A percentile compares a stretch with the other conserved stretches of the same genome.
phyloP scores from a whole-genome alignment of 2,797 vertebrate species.

The Chaunax sp. region DNA sequence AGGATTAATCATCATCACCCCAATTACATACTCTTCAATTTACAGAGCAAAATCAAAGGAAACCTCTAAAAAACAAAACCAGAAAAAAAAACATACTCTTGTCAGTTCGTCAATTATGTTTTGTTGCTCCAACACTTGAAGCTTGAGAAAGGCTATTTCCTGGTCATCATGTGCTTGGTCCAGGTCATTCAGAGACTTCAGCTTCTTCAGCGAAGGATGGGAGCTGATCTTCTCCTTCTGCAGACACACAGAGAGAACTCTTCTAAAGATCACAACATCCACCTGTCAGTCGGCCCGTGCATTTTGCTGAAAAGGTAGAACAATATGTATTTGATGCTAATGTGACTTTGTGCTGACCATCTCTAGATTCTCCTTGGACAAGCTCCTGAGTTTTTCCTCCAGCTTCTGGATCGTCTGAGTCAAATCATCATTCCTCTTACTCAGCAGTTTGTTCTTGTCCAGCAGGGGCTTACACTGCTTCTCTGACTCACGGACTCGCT shows the following conservation, averaged over 20 bases:
- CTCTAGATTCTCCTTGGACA: conserved; percentile 94
- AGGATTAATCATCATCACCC: too few relatives aligned
- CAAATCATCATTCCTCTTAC: conserved; percentile 95
- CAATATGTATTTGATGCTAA: neutral
- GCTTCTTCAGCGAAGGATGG: conserved; percentile 95
- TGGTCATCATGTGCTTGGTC: conserved; percentile 98
- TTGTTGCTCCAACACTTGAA: conserved; percentile 98
- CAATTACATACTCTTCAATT: too few relatives aligned
- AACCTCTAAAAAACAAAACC: too few relatives aligned
- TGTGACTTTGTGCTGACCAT: conserved; percentile 87
- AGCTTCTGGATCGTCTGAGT: conserved; percentile 93
- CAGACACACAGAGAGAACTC: neutral
- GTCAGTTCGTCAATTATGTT: conserved; percentile 98
- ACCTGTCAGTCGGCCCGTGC: neutral
- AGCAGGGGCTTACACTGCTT: conserved; percentile 97
- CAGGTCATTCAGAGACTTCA: conserved; percentile 96
- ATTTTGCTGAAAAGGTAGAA: neutral
- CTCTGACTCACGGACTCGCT: conserved; percentile 95
- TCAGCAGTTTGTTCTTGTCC: conserved; percentile 97
- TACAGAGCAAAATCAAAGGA: too few relatives aligned
- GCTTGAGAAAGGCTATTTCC: conserved; percentile 97
- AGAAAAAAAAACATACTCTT: conserved; percentile 82
- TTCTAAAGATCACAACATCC: conserved; percentile 9
- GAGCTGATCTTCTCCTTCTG: conserved; percentile 97
- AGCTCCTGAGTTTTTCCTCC: conserved; percentile 93